Base-by-base conservation (phyloP, 2,888 invertebrate species). In the Coenonympha arcania region DNA sequence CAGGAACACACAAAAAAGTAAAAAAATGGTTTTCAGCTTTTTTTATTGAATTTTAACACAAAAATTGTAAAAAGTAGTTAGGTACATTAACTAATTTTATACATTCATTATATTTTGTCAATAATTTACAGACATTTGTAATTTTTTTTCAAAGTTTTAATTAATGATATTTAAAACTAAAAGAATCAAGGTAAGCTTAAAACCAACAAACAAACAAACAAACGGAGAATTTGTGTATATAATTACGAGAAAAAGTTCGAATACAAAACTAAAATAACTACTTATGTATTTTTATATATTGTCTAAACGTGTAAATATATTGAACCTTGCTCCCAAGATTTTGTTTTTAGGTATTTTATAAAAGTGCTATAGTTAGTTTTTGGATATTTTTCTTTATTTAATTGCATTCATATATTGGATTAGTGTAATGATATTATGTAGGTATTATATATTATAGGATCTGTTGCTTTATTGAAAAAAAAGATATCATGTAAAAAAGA, bases 271-370 rank as follows among this genome's bases (percentile, higher is more conserved):
- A 46, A 36, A 45, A 45, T 41, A 6, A 6, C 34, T n/a, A n/a
- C n/a, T n/a, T n/a, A n/a, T n/a, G n/a, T n/a, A n/a, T 55, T 55
- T 55, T 55, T 55, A 47, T 55, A 55, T 52, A 28, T 24, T 43
- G 22, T 41, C 20, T 11, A 11, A 16, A 24, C 11, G 11, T 43
- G 30, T 47, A 51, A 41, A 46, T 46, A 36, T 41, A 6, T 30
- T 16, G 16, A 33, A 16, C 8, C 16, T 3, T 33, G 16, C 31
- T 33, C 8, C 31, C 16, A 33, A 9, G 9, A 6, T 15, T 8
- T 6, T 33, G 31, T 8, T 15, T 8, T 6, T 33, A 16, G 15
- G 6, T 31, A 31, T 3, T 4, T 28, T 28, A 28, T 30, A 13
- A 16, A 3, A 31, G 6, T 8, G 8, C 8, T 2, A 11, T 30